Evolutionary conservation across 2,888 invertebrate genomes (phyloP).

Genomic region (Tinea trinotella): DNA sequence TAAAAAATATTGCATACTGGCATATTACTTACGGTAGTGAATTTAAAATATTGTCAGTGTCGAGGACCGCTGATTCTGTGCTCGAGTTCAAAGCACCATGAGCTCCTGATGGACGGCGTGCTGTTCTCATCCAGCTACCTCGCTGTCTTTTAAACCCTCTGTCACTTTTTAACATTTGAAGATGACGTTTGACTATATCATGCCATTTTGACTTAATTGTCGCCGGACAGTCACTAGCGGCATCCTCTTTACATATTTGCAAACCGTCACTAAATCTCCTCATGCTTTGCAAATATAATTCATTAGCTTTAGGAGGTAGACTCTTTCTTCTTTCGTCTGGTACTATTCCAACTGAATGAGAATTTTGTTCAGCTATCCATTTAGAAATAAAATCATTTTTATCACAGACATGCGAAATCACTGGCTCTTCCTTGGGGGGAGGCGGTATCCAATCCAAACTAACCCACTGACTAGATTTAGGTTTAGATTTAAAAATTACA

Average conservation of each 20-base stretch:
- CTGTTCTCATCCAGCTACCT: conserved; percentile 64
- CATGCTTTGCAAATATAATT: conserved; percentile 63
- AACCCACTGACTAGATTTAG: conserved; percentile 72
- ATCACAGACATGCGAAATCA: conserved; percentile 66
- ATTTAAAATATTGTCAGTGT: conserved; percentile 61
- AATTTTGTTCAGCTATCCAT: conserved; percentile 69
- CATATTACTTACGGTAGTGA: conserved; percentile 68
- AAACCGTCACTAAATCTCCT: conserved; percentile 64
- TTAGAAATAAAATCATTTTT: conserved; percentile 69
- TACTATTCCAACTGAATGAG: conserved; percentile 53
- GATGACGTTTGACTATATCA: conserved; percentile 64
- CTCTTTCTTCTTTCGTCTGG: conserved; percentile 63
- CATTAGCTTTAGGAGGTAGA: conserved; percentile 66
- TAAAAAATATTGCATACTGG: too few species aligned
- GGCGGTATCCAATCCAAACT: conserved; percentile 70
- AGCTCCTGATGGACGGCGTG: conserved; percentile 54
- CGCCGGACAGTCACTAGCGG: conserved; percentile 65
- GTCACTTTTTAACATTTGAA: conserved; percentile 60
- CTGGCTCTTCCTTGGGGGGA: conserved; percentile 64
- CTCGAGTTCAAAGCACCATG: conserved; percentile 42
- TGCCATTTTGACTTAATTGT: conserved; percentile 70
- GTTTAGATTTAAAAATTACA: conserved; percentile 70
- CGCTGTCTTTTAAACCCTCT: conserved; percentile 62
- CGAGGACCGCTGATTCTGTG: conserved; percentile 44
- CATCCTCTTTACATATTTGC: conserved; percentile 68